These are phyloP conservation scores for Imbricaverruca yamaguchii DNA, from an alignment of 2,888 invertebrate genomes.

Conservation along the genomic window DNA sequence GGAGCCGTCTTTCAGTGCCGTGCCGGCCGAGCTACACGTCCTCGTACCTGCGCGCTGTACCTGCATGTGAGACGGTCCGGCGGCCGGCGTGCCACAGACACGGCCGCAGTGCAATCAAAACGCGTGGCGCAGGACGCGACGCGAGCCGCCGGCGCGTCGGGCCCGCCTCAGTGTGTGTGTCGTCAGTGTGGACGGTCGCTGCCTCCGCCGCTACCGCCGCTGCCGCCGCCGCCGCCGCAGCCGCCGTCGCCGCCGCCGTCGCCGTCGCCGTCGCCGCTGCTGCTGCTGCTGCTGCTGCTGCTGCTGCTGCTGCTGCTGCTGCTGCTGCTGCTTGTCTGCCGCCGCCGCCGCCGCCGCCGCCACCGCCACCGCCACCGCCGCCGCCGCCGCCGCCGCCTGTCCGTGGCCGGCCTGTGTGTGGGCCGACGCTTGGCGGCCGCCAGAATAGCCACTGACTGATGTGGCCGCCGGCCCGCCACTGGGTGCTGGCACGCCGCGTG, in stretches of 20 bases:
- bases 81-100: not conserved
- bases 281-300: not conserved
- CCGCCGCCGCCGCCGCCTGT: not conserved
- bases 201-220: too few relatives aligned
- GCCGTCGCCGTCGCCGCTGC: too few relatives aligned
- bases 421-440: not conserved
- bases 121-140: not conserved
- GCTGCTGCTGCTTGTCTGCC: not conserved
- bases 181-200: too few relatives aligned
- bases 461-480: too few relatives aligned
- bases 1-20: not conserved
- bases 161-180: too few relatives aligned
- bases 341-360: not conserved
- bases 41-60: conserved; percentile 19
- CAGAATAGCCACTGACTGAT: too few relatives aligned
- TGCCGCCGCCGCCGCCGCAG: not conserved
- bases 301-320: not conserved
- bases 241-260: too few relatives aligned
- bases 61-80: not conserved
- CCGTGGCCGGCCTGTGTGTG: not conserved
- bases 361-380: not conserved
- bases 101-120: not conserved
- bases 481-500: too few relatives aligned
- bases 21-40: not conserved
- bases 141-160: too few relatives aligned